Conservation (phyloP, 2,113 vertebrate genomes). For the Onychostoma macrolepis region DNA sequence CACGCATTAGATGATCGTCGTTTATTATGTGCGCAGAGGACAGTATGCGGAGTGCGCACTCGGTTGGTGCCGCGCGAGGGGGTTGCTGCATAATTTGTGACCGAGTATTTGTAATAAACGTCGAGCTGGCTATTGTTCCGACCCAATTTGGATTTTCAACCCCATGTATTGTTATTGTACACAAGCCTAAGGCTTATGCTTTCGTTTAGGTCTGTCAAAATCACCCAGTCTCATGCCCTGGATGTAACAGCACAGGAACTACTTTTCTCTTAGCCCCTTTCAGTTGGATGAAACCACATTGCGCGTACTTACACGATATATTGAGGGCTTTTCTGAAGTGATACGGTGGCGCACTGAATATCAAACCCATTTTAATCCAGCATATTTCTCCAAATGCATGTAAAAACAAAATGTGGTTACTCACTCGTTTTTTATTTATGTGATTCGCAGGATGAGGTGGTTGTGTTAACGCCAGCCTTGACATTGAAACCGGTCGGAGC, state of each 20-base stretch:
- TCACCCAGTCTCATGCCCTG: background rate
- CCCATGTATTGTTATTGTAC: background rate
- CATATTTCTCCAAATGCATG: background rate
- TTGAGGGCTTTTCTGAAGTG: background rate
- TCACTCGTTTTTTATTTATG: background rate
- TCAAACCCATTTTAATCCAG: background rate
- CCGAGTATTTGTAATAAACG: background rate
- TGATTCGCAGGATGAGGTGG: background rate
- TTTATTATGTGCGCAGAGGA: constrained; percentile 46
- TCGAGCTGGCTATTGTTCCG: background rate
- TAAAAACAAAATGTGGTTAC: background rate
- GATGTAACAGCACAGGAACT: constrained; percentile 44
- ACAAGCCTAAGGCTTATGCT: background rate
- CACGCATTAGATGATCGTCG: background rate
- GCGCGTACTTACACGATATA: constrained; percentile 34
- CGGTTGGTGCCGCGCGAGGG: constrained; percentile 32
- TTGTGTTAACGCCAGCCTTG: background rate
- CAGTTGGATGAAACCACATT: constrained; percentile 25
- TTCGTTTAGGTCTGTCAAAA: background rate
- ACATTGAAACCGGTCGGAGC: background rate
- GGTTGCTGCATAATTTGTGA: constrained; percentile 44
- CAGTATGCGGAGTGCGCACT: constrained; percentile 57
- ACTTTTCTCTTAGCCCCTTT: constrained; percentile 59
- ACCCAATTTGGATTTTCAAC: background rate
- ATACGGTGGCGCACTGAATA: background rate